Evolutionary conservation across 2,113 vertebrate genomes (phyloP).

Genomic region (Heterotis niloticus): DNA sequence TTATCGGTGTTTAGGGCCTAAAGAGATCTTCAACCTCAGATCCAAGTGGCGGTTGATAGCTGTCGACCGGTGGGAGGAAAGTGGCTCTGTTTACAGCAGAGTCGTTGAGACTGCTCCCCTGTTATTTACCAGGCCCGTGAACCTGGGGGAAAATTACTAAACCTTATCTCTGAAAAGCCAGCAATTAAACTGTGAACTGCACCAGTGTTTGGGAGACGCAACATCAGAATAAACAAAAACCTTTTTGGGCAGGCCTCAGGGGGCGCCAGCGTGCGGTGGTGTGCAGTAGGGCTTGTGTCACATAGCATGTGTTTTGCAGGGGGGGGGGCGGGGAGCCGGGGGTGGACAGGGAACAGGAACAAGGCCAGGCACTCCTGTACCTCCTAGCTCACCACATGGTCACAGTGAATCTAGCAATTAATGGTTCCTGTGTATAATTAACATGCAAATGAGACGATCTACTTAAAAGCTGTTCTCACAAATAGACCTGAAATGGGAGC

Average conservation of each 20-base stretch:
- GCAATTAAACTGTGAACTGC: constrained; percentile 59
- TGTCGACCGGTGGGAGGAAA: neutral
- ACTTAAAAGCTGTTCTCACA: constrained; percentile 63
- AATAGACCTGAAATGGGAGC: constrained; percentile 51
- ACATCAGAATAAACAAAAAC: constrained; percentile 60
- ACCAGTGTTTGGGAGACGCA: constrained; percentile 51
- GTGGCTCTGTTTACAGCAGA: neutral
- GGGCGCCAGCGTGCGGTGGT: constrained; percentile 15
- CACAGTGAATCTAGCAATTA: constrained; percentile 70
- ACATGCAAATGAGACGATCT: constrained; percentile 75
- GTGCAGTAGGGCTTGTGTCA: neutral
- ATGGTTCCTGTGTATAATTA: constrained; percentile 68
- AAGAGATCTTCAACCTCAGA: neutral
- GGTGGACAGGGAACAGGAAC: constrained; percentile 36
- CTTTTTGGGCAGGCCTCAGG: constrained; percentile 36
- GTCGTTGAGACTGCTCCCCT: neutral
- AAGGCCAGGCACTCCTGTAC: constrained; percentile 36
- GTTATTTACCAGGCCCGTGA: constrained; percentile 30
- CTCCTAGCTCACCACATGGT: constrained; percentile 44
- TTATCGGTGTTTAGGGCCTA: neutral
- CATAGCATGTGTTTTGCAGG: neutral
- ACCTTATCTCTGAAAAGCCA: constrained; percentile 62
- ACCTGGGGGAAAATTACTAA: constrained; percentile 64
- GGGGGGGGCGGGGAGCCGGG: constrained; percentile 12
- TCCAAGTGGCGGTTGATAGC: neutral